Evolutionary conservation across 2,888 invertebrate genomes (phyloP).

Genomic region (Brachycybe producta): DNA sequence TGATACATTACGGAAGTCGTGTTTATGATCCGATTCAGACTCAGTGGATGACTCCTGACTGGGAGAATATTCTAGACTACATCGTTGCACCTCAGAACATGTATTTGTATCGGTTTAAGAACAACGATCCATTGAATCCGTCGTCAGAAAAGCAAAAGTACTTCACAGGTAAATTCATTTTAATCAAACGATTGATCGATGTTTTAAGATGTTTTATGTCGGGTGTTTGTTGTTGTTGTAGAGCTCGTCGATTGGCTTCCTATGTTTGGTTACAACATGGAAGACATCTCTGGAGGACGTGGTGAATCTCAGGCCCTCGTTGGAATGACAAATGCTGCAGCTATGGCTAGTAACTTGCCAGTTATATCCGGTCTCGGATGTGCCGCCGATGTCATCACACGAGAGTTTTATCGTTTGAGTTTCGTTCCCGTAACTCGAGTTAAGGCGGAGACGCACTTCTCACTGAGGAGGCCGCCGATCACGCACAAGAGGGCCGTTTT

Average conservation of each 20-base stretch:
- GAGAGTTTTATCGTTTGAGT: constrained; percentile 69
- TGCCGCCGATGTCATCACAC: constrained; percentile 73
- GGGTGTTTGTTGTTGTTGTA: constrained; percentile 26
- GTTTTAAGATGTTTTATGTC: background rate
- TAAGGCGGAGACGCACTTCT: constrained; percentile 69
- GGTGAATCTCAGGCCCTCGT: constrained; percentile 56
- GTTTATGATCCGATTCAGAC: constrained; percentile 85
- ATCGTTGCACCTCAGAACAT: constrained; percentile 76
- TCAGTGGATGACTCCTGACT: constrained; percentile 90
- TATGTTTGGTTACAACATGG: constrained; percentile 69
- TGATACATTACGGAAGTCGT: constrained; percentile 41
- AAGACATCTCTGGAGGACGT: constrained; percentile 50
- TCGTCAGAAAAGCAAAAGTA: constrained; percentile 43
- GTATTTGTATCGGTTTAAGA: constrained; percentile 78
- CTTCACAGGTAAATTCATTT: constrained; percentile 48
- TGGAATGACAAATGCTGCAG: constrained; percentile 45
- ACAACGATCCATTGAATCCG: constrained; percentile 77
- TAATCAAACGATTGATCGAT: background rate
- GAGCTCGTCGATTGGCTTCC: constrained; percentile 75
- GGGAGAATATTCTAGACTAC: constrained; percentile 74
- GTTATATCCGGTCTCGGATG: constrained; percentile 82
- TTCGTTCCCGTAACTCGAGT: constrained; percentile 58
- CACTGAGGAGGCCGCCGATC: constrained; percentile 65
- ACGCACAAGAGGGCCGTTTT: constrained; percentile 77
- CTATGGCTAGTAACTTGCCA: constrained; percentile 36